Evolutionary conservation across 2,888 invertebrate species (phyloP).

Genomic region (Clepsis dumicolana): DNA sequence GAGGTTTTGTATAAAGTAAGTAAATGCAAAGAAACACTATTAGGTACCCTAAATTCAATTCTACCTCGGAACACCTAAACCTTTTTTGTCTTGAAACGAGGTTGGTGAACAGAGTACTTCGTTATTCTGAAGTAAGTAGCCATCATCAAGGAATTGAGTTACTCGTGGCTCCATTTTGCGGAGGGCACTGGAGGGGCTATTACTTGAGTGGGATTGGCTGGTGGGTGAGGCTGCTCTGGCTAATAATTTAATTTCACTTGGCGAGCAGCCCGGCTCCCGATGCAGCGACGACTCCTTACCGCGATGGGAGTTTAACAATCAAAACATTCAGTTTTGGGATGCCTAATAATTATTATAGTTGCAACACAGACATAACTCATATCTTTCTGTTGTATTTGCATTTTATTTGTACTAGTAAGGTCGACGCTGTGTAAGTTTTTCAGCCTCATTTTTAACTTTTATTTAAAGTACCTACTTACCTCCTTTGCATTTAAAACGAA

Average conservation of each 20-base stretch:
- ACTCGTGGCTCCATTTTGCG: slow-evolving; percentile 42
- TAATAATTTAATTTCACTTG: slow-evolving; percentile 57
- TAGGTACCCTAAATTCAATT: slow-evolving; percentile 6
- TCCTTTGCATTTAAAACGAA: too few relatives aligned
- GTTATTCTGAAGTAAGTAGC: slow-evolving; percentile 42
- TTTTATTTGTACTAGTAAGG: too few relatives aligned
- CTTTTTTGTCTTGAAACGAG: slow-evolving; percentile 13
- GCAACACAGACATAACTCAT: too few relatives aligned
- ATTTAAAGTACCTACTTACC: too few relatives aligned
- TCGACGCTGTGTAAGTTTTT: too few relatives aligned
- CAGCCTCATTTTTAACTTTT: too few relatives aligned
- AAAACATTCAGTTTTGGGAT: slow-evolving; percentile 9
- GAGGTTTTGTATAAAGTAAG: too few relatives aligned
- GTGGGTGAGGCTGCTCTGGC: slow-evolving; percentile 46
- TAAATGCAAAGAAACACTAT: neutral
- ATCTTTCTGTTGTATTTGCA: too few relatives aligned
- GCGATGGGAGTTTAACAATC: slow-evolving; percentile 22
- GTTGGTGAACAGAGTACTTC: slow-evolving; percentile 31
- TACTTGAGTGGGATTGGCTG: slow-evolving; percentile 43
- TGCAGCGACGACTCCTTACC: slow-evolving; percentile 16
- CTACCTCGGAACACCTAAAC: slow-evolving; percentile 13
- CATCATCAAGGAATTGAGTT: slow-evolving; percentile 43
- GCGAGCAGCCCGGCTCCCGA: slow-evolving; percentile 49
- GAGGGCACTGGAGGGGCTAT: slow-evolving; percentile 45
- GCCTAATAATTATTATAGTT: too few relatives aligned